Evolutionary conservation across 2,797 vertebrate species (phyloP).

Genomic region (Pempheris klunzingeri): DNA sequence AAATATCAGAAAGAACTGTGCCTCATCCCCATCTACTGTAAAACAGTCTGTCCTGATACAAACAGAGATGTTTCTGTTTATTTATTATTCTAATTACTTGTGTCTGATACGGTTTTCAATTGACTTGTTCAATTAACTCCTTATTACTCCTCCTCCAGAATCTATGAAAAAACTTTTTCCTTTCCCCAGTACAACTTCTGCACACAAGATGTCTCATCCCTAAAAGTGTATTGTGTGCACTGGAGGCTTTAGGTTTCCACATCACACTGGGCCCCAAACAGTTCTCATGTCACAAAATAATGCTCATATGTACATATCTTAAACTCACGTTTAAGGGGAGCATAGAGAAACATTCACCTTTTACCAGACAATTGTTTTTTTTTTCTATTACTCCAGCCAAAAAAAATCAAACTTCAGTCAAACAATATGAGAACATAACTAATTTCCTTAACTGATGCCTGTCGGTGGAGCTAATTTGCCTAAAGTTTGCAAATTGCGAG

Average conservation of each 20-base stretch:
- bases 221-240: not conserved
- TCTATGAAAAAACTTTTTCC: not conserved
- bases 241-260: not conserved
- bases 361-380: not conserved
- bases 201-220: not conserved
- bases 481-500: too few species aligned
- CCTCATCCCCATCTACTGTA: not conserved
- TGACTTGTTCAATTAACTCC: constrained; percentile 5
- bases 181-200: not conserved
- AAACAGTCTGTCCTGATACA: not conserved
- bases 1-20: not conserved
- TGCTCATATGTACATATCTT: not conserved
- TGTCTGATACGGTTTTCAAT: constrained; percentile 9
- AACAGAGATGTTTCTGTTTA: constrained; percentile 1
- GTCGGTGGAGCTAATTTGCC: not conserved
- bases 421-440: not conserved
- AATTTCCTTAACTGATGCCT: not conserved
- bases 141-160: not conserved
- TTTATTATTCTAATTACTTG: constrained; percentile 1
- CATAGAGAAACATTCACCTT: not conserved
- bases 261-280: not conserved
- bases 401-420: not conserved
- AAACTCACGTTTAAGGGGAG: not conserved
- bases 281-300: not conserved
- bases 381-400: not conserved